Base-by-base conservation (phyloP, 1,140 invertebrate genomes). In the Anastrepha ludens region DNA sequence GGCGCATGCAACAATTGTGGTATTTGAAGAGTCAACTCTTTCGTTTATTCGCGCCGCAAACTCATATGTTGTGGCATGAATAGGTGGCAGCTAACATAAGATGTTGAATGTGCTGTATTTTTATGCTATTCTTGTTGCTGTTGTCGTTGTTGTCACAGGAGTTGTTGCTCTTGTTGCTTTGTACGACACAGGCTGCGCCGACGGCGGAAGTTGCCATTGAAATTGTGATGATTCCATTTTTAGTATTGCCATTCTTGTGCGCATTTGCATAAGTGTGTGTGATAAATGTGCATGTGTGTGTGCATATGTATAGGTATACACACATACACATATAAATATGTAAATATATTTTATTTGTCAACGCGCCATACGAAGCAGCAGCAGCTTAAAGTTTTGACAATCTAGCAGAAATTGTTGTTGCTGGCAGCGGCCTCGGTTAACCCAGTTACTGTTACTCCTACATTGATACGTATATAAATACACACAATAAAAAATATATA, bases 221-320 rank as follows among this genome's bases (percentile, higher is more conserved):
- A 74, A 74, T 74, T 74, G 9, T 74, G 67, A 74, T 74, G 67
- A 74, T 74, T 74, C 39, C 15, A 74, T 29, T 74, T 74, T 39
- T 39, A 39, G 29, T 74, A 9, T 74, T 44, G 11, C 29, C 8
- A 39, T 74, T 41, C 20, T 41, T 65, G 6, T 4, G 29, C 29
- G 29, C 29, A 15, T 39, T 9, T 39, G 7, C 15, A 6, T 20
- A 4, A 39, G 13, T 5, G 6, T 74, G 8, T 74, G 39, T 39
- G 41, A 1, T 39, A 39, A 3, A 6, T 20, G 3, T 74, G 13
- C 0, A 9, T 74, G 8, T 74, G 39, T 39, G 39, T 39, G 11
- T 29, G 39, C 41, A 39, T 74, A 44, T 39, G 20, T 74, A 44
- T 29, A 2, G 9, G 20, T 39, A 74, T 74, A 39, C 15, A 7